Conservation (phyloP, 2,113 vertebrate species). For the Sterna hirundo region DNA sequence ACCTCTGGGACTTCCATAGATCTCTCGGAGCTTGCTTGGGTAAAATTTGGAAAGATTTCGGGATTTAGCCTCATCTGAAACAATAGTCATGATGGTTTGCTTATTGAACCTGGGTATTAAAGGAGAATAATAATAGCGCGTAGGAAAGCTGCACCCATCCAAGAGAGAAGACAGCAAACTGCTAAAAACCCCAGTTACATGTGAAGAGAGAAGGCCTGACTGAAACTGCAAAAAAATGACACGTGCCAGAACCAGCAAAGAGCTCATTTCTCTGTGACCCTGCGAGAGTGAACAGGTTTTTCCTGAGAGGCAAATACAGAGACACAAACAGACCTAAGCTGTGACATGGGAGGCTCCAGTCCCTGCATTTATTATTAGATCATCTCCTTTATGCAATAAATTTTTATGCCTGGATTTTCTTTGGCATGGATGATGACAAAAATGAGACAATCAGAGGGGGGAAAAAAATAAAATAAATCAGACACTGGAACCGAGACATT, state of each 20-base stretch:
- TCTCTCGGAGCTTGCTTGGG: neutral
- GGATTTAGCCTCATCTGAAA: neutral
- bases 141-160: neutral
- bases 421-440: constrained; percentile 22
- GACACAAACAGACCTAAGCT: neutral
- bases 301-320: neutral
- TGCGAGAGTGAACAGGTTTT: neutral
- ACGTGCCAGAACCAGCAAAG: neutral
- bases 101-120: neutral
- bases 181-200: neutral
- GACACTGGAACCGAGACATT: neutral
- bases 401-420: constrained; percentile 38
- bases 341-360: neutral
- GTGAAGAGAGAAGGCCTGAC: neutral
- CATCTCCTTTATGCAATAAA: neutral
- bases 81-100: neutral
- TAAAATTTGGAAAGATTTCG: neutral
- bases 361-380: neutral
- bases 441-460: neutral
- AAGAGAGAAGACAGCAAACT: neutral
- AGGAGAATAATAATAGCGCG: neutral
- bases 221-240: neutral
- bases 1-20: neutral
- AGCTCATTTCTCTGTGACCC: neutral
- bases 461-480: neutral